Evolutionary conservation across 2,888 invertebrate genomes (phyloP).

Genomic region (Netelia inedita): DNA sequence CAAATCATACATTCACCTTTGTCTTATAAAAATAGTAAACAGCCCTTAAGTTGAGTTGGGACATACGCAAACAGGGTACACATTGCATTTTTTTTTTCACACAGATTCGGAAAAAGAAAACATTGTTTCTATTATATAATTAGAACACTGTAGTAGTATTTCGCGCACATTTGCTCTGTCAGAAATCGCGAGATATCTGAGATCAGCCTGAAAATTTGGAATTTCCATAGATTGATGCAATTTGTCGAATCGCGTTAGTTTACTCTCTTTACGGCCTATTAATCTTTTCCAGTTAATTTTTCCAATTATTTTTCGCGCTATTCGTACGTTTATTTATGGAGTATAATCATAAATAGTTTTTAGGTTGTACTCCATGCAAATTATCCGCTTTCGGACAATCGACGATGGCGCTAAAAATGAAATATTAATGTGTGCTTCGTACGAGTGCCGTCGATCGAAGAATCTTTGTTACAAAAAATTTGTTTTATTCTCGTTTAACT

Average conservation of each 20-base stretch:
- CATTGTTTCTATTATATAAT: slow-evolving; percentile 70
- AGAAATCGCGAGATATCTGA: slow-evolving; percentile 4
- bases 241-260: background rate
- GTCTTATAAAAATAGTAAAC: slow-evolving; percentile 84
- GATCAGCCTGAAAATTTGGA: background rate
- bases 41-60: slow-evolving; percentile 74
- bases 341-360: slow-evolving; percentile 8
- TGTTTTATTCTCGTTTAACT: slow-evolving; percentile 59
- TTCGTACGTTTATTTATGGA: background rate
- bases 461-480: slow-evolving; percentile 72
- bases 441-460: slow-evolving; percentile 64
- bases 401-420: slow-evolving; percentile 59
- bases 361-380: slow-evolving; percentile 42
- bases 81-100: slow-evolving; percentile 69
- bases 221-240: slow-evolving; percentile 7
- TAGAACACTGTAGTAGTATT: slow-evolving; percentile 64
- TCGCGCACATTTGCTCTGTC: slow-evolving; percentile 37
- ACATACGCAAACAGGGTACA: slow-evolving; percentile 77
- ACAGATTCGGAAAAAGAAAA: slow-evolving; percentile 37
- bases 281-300: slow-evolving; percentile 17
- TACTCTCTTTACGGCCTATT: slow-evolving; percentile 10
- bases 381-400: slow-evolving; percentile 12
- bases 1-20: slow-evolving; percentile 81
- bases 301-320: background rate
- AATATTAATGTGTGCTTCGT: slow-evolving; percentile 65